phyloP scores from a whole-genome alignment of 2,113 vertebrate genomes.

The Oryctolagus cuniculus region DNA sequence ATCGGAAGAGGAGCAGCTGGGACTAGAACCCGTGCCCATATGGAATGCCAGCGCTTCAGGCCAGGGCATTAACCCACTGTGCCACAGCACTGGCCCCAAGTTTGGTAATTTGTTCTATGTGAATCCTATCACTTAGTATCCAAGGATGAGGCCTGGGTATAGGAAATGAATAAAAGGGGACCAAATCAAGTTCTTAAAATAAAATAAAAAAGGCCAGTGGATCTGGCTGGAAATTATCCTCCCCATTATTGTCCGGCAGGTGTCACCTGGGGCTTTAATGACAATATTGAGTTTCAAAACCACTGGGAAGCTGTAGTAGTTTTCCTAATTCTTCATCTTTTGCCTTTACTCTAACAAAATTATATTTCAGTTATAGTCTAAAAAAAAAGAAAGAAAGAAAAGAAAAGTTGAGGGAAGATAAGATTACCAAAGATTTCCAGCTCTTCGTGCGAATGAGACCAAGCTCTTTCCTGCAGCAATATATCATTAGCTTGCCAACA shows the following conservation, averaged over 20 bases:
- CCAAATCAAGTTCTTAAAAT: background rate
- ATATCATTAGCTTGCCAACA: constrained; percentile 74
- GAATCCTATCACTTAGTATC: constrained; percentile 65
- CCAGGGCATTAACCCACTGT: no score
- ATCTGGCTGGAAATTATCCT: constrained; percentile 56
- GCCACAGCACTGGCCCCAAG: no score
- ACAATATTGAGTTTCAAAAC: background rate
- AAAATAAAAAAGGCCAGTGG: background rate
- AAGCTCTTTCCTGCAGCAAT: constrained; percentile 54
- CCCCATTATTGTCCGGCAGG: constrained; percentile 25
- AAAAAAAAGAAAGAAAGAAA: background rate
- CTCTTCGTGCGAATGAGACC: constrained; percentile 31
- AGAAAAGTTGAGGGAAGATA: constrained; percentile 55
- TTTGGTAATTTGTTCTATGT: background rate
- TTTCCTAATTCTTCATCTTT: constrained; percentile 31
- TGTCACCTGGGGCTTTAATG: background rate
- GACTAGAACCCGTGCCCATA: no score
- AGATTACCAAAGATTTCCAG: constrained; percentile 67
- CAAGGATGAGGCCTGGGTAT: background rate
- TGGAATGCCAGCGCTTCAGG: no score
- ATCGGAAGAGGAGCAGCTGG: no score
- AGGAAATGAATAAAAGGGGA: constrained; percentile 39
- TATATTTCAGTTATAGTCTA: background rate
- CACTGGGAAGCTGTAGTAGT: background rate
- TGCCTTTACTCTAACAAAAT: constrained; percentile 26